phyloP scores from a whole-genome alignment of 2,888 invertebrate genomes.

The Nomada lathburiana region DNA sequence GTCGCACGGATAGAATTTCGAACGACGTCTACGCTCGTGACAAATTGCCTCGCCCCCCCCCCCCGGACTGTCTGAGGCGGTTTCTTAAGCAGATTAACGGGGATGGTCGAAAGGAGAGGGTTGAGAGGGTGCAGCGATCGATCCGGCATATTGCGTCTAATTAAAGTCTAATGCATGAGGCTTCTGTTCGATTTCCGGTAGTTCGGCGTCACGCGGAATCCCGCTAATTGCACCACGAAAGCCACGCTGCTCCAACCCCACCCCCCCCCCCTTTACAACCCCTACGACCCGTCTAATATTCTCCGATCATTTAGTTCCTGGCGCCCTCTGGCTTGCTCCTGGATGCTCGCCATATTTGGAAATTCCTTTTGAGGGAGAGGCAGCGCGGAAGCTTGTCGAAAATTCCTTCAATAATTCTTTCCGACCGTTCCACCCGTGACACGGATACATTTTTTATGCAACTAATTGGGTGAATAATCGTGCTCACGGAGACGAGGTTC shows the following conservation, averaged over 20 bases:
- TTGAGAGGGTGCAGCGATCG: constrained; percentile 35
- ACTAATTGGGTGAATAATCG: constrained; percentile 1
- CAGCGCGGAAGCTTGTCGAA: not conserved
- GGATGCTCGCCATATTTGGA: not conserved
- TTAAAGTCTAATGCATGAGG: constrained; percentile 65
- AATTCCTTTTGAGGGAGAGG: constrained; percentile 33
- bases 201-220: constrained; percentile 57
- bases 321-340: not conserved
- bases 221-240: constrained; percentile 62
- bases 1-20: too few species aligned
- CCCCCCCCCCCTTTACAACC: not conserved
- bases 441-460: not conserved
- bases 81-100: constrained; percentile 51
- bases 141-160: constrained; percentile 64
- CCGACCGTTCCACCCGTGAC: not conserved
- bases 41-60: too few species aligned
- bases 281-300: constrained; percentile 24
- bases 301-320: constrained; percentile 21
- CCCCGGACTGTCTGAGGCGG: constrained; percentile 9
- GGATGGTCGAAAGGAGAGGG: constrained; percentile 19
- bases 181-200: constrained; percentile 64
- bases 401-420: constrained; percentile 7
- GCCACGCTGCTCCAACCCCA: constrained; percentile 14
- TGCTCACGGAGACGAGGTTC: too few species aligned
- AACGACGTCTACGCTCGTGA: too few species aligned